phyloP scores from a whole-genome alignment of 2,797 vertebrate genomes.

The Heliangelus exortis region DNA sequence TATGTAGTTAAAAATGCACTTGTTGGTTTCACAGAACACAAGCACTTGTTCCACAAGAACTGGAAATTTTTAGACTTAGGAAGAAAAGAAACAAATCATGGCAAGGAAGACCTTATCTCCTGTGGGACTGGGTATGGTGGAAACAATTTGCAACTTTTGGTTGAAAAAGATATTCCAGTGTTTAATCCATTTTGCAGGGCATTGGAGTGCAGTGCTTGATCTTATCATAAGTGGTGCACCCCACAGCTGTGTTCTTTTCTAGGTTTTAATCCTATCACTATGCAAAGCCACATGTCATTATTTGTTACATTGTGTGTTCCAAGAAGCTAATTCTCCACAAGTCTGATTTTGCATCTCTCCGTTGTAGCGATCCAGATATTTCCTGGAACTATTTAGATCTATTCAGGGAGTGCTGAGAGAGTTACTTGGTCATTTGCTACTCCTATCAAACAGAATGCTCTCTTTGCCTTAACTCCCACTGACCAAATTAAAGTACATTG shows the following conservation, averaged over 20 bases:
- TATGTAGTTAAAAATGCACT: background rate
- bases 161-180: conserved; percentile 25
- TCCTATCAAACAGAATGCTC: background rate
- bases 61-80: conserved; percentile 30
- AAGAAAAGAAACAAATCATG: conserved; percentile 9
- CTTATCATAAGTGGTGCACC: background rate
- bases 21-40: background rate
- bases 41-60: background rate
- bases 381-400: conserved; percentile 51
- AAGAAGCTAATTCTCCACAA: background rate
- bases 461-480: background rate
- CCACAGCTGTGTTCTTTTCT: background rate
- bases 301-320: conserved; percentile 14
- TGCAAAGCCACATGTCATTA: background rate
- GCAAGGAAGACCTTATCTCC: conserved; percentile 12
- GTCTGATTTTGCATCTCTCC: background rate
- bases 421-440: conserved; percentile 5
- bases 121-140: background rate
- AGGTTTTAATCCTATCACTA: background rate
- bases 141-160: conserved; percentile 21
- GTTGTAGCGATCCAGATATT: conserved; percentile 12
- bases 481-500: background rate
- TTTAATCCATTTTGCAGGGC: background rate
- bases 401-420: conserved; percentile 41
- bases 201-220: background rate